Evolutionary conservation across 1,140 invertebrate species (phyloP).

Genomic region (Temnothorax curvispinosus): DNA sequence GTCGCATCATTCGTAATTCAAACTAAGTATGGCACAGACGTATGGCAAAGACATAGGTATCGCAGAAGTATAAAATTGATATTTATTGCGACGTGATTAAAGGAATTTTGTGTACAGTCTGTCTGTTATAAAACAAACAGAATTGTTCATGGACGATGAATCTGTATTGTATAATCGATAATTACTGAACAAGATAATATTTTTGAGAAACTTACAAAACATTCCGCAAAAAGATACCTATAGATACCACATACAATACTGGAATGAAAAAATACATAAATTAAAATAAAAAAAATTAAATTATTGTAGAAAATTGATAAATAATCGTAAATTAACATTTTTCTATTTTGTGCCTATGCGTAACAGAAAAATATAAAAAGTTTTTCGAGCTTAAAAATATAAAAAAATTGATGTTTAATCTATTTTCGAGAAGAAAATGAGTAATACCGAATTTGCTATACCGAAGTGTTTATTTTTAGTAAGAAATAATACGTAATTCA

Average conservation of each 20-base stretch:
- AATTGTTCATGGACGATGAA: neutral
- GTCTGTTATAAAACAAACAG: neutral
- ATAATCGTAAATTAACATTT: neutral
- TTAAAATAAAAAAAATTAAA: no score
- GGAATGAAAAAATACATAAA: neutral
- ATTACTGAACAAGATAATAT: neutral
- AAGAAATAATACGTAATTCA: conserved; percentile 1
- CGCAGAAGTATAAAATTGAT: neutral
- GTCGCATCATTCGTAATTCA: neutral
- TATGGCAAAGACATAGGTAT: neutral
- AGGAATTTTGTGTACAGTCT: neutral
- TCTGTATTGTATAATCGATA: neutral
- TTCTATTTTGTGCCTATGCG: neutral
- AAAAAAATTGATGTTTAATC: neutral
- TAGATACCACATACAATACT: neutral
- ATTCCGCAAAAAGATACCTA: neutral
- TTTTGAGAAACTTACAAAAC: neutral
- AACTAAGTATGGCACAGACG: neutral
- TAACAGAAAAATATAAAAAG: neutral
- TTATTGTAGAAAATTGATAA: neutral
- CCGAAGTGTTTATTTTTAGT: neutral
- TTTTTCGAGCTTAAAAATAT: neutral
- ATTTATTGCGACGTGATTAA: neutral
- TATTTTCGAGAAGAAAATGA: neutral
- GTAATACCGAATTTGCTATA: neutral